phyloP scores from a whole-genome alignment of 1,140 invertebrate genomes.

The Pseudachorutes palmiensis region DNA sequence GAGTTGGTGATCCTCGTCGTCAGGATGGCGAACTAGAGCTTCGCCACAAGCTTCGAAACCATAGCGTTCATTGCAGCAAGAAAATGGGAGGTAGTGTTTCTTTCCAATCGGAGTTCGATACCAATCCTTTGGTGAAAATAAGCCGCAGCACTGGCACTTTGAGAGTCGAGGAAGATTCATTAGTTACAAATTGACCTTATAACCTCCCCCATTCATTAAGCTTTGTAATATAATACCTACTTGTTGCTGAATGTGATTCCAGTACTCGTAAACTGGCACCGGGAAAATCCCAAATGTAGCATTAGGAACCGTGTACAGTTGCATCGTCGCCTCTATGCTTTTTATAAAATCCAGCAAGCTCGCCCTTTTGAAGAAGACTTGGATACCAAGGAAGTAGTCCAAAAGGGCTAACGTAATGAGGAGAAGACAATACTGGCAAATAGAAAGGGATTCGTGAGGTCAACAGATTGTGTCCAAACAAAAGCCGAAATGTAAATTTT shows the following conservation, averaged over 20 bases:
- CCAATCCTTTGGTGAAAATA: not conserved
- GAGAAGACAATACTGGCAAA: not conserved
- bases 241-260: conserved; percentile 1
- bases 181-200: not conserved
- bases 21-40: not conserved
- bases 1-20: not conserved
- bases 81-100: not conserved
- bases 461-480: not conserved
- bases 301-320: not conserved
- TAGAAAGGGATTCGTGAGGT: not conserved
- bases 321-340: not conserved
- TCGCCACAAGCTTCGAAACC: not conserved
- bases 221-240: not conserved
- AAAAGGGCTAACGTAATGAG: not conserved
- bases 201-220: not conserved
- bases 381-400: not conserved
- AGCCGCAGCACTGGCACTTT: not conserved
- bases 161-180: not conserved
- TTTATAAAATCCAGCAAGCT: not conserved
- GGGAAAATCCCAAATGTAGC: not conserved
- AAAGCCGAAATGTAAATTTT: not conserved
- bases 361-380: not conserved
- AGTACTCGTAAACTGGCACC: not conserved
- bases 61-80: not conserved
- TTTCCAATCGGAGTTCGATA: not conserved